Evolutionary conservation across 1,140 invertebrate genomes (phyloP).

Genomic region (Drosophila athabasca): DNA sequence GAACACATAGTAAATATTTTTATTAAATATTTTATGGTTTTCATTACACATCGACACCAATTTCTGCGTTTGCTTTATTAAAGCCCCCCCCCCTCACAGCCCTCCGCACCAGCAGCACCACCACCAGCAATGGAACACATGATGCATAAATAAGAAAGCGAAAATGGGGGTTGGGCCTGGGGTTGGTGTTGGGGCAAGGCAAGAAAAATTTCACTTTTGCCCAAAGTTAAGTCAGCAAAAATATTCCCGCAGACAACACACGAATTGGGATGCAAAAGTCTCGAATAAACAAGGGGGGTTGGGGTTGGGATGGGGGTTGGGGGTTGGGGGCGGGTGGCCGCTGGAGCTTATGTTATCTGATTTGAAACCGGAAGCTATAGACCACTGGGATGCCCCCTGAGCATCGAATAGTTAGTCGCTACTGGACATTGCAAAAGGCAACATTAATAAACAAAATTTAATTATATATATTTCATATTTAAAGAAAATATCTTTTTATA

Average conservation of each 20-base stretch:
- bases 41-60: slow-evolving; percentile 74
- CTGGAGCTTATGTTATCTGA: neutral
- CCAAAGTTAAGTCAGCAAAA: slow-evolving; percentile 47
- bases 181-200: neutral
- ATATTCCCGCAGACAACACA: slow-evolving; percentile 44
- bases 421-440: too few species aligned
- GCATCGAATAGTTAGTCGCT: too few species aligned
- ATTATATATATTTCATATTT: too few species aligned
- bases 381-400: neutral
- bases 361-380: neutral
- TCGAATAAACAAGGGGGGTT: slow-evolving; percentile 30
- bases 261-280: slow-evolving; percentile 49
- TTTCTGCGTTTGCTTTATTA: slow-evolving; percentile 59
- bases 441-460: too few species aligned
- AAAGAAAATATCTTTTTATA: too few species aligned
- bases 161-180: slow-evolving; percentile 7
- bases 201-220: slow-evolving; percentile 48
- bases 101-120: too few species aligned
- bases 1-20: slow-evolving; percentile 78
- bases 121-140: slow-evolving; percentile 37
- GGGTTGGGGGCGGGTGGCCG: too few species aligned
- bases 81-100: slow-evolving; percentile 24
- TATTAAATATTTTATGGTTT: slow-evolving; percentile 81
- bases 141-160: slow-evolving; percentile 62
- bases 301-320: too few species aligned